Conservation (phyloP, 2,797 vertebrate genomes). For the Pipistrellus pipistrellus region DNA sequence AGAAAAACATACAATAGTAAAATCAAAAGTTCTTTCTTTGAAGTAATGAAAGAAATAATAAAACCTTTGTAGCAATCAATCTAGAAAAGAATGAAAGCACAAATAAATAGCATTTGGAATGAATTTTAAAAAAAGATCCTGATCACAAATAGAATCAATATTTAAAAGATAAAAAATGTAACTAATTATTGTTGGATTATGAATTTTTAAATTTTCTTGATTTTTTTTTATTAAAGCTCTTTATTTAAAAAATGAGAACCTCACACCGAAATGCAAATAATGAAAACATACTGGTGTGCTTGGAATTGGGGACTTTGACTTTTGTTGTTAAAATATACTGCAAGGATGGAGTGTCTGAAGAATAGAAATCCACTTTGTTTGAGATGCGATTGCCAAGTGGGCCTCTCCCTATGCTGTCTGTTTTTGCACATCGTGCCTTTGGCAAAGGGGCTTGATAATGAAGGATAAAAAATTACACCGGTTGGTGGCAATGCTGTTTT, state of each 20-base stretch:
- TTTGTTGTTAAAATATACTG: conserved; percentile 72
- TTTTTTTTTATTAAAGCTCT: background rate
- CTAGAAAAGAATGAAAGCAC: background rate
- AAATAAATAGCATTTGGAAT: background rate
- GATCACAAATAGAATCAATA: background rate
- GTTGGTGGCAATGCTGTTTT: conserved; percentile 76
- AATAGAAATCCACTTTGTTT: conserved; percentile 45
- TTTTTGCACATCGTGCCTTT: conserved; percentile 36
- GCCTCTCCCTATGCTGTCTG: conserved; percentile 15
- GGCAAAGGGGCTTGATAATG: conserved; percentile 44
- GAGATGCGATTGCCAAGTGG: conserved; percentile 49
- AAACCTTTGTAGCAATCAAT: background rate
- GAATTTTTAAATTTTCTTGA: background rate
- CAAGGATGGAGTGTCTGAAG: conserved; percentile 58
- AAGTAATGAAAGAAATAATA: background rate
- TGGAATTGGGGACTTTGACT: conserved; percentile 52
- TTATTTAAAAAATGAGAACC: conserved; percentile 65
- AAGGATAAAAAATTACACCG: conserved; percentile 64
- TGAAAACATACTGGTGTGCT: conserved; percentile 71
- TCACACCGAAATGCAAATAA: conserved; percentile 65
- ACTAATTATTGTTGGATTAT: background rate
- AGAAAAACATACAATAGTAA: background rate
- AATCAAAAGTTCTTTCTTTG: background rate
- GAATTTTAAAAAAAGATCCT: background rate
- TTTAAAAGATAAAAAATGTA: background rate